phyloP scores from a whole-genome alignment of 2,888 invertebrate genomes.

The Limnephilus rhombicus region DNA sequence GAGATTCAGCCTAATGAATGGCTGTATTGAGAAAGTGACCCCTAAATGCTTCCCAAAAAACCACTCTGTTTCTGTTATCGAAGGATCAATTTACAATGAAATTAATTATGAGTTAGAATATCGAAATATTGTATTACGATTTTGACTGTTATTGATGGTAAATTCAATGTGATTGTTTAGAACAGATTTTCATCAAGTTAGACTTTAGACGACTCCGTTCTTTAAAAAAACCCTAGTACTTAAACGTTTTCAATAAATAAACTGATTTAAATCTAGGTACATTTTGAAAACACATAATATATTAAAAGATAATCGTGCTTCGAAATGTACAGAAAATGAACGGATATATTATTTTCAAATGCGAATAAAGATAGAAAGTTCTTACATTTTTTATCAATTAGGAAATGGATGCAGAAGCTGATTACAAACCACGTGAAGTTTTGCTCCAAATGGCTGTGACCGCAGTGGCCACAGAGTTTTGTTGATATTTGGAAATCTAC shows the following conservation, averaged over 20 bases:
- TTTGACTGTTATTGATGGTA: neutral
- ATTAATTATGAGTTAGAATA: neutral
- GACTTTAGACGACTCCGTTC: neutral
- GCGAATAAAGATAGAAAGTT: neutral
- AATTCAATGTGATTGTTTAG: neutral
- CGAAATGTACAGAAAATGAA: too few relatives aligned
- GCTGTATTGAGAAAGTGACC: slow-evolving; percentile 21
- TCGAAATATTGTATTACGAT: neutral
- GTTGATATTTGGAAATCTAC: neutral
- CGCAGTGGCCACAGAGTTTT: neutral
- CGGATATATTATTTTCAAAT: too few relatives aligned
- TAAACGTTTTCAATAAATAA: neutral
- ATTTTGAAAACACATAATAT: too few relatives aligned
- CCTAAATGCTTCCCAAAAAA: neutral
- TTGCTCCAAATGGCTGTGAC: neutral
- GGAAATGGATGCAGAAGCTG: neutral
- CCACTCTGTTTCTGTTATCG: neutral
- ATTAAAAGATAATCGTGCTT: too few relatives aligned
- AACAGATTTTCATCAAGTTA: neutral
- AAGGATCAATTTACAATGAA: neutral
- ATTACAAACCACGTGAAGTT: neutral
- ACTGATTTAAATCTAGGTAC: neutral
- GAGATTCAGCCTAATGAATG: slow-evolving; percentile 28
- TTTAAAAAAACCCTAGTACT: neutral
- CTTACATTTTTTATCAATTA: neutral